Evolutionary conservation across 2,888 invertebrate genomes (phyloP).

Genomic region (Drosophila heteroneura): DNA sequence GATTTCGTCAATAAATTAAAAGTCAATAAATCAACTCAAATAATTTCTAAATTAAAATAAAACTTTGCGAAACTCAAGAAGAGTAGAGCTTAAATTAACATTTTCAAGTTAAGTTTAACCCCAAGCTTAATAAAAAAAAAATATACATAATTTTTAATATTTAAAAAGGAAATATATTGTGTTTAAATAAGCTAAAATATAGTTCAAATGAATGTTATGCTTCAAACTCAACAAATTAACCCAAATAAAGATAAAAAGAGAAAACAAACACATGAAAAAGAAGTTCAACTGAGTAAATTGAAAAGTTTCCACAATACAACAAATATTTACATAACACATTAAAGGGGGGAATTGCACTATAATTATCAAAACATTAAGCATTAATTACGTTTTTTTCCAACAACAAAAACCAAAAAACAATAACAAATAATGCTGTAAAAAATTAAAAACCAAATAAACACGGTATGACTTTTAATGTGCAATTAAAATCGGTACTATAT

Average conservation of each 20-base stretch:
- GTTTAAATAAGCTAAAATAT: too few relatives aligned
- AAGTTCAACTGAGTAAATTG: conserved; percentile 8
- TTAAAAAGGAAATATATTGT: too few relatives aligned
- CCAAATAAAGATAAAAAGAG: neutral
- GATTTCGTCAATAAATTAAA: accelerated
- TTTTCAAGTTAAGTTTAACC: too few relatives aligned
- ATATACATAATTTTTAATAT: too few relatives aligned
- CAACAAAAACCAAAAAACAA: neutral
- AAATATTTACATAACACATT: conserved; percentile 24
- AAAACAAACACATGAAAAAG: neutral
- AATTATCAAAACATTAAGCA: conserved; percentile 29
- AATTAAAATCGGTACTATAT: conserved; percentile 23
- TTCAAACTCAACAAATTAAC: neutral
- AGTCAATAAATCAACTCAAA: neutral
- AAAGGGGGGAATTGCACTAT: conserved; percentile 3
- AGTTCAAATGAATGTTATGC: neutral
- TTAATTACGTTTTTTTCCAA: conserved; percentile 24
- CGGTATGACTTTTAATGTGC: conserved; percentile 2
- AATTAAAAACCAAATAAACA: neutral
- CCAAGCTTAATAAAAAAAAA: too few relatives aligned
- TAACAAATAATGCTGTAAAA: conserved; percentile 12
- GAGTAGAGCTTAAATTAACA: too few relatives aligned
- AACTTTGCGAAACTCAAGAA: neutral
- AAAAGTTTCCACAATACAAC: conserved; percentile 14
- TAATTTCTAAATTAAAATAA: neutral